Evolutionary conservation across 2,888 invertebrate species (phyloP), one percentile per base, ranked within the genome.

Genomic region (Dryococelus australis): DNA sequence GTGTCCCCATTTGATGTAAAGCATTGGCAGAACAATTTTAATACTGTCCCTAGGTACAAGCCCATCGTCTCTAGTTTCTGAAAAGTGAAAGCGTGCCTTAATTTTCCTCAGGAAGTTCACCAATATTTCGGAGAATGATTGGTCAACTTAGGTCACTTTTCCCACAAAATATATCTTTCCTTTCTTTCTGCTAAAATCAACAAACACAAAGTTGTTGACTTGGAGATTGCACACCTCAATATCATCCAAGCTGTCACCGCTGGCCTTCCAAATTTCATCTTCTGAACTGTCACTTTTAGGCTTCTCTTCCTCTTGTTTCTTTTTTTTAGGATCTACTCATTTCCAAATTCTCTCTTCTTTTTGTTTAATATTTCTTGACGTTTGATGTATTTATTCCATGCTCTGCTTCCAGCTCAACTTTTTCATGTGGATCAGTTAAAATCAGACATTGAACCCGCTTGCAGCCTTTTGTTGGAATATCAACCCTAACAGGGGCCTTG

Each of bases 341-440:
- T 84, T 43, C 84, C 12, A 43, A 84, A 84, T 35, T 9, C 16
- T 10, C 43, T 84, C 43, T 24, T 20, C 65, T 13, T 84, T 35
- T 84, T 84, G 43, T 43, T 84, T 43, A 84, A 43, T 84, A 9
- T 47, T 84, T 43, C 12, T 35, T 84, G n/a, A 84, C 47, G 24
- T 26, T 24, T 43, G 84, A 84, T 26, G 47, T 24, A 9, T 43
- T 84, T 43, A 12, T 84, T 84, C 12, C 28, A 84, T 27, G 84
- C 84, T 84, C 84, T 84, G 84, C 43, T 84, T 84, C 43, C 43
- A 84, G 84, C 43, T 84, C 84, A 9, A 84, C 47, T 84, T 84
- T 84, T 43, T 84, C 84, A 43, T 43, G 84, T 84, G 84, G 43
- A 43, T 84, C 84, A 84, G 84, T 84, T 84, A 84, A 84, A 28